A percentile compares a stretch with the other conserved stretches of the same genome.
These are phyloP conservation scores for Lophochroa leadbeateri DNA, from an alignment of 2,113 vertebrate species.

Conservation along the genomic window DNA sequence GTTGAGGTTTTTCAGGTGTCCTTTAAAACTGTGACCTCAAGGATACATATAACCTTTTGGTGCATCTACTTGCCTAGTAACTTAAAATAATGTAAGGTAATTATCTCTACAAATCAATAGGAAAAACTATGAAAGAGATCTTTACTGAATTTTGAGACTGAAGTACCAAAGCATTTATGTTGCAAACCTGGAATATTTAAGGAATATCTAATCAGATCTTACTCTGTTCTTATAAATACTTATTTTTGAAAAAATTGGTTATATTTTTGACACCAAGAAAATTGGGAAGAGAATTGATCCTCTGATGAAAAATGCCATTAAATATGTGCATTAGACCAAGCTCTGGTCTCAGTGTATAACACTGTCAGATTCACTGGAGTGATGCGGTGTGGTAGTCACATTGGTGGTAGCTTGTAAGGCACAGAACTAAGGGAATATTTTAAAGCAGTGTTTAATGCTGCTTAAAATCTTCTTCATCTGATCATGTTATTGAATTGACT, in stretches of 20 bases:
- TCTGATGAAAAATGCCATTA: neutral
- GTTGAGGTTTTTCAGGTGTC: neutral
- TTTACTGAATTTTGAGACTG: neutral
- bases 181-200: neutral
- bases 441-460: neutral
- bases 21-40: constrained; percentile 8
- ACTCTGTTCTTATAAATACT: neutral
- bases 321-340: neutral
- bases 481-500: neutral
- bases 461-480: neutral
- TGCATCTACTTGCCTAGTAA: neutral
- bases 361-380: neutral
- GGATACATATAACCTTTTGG: neutral
- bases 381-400: neutral
- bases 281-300: neutral
- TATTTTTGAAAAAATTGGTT: neutral
- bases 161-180: neutral
- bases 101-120: neutral
- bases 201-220: neutral
- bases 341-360: neutral
- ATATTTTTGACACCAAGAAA: neutral
- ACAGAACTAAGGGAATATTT: neutral
- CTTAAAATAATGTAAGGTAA: neutral
- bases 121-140: neutral
- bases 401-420: neutral